These are phyloP conservation scores for Heterochromis multidens DNA, from an alignment of 2,113 vertebrate genomes.

Conservation along the genomic window DNA sequence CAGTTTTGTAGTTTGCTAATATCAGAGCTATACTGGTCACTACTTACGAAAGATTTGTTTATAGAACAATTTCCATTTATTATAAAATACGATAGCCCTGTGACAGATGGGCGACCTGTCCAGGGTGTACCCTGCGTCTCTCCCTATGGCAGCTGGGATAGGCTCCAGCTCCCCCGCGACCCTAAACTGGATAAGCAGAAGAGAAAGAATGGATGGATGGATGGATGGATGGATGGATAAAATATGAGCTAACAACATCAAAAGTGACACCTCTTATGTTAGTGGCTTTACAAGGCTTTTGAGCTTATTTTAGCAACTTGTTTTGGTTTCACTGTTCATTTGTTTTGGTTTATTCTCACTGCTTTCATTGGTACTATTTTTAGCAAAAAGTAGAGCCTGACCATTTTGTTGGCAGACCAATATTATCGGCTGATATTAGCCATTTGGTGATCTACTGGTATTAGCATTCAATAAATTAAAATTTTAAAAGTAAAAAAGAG, in stretches of 20 bases:
- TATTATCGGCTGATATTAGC: neutral
- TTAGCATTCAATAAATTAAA: neutral
- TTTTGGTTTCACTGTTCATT: neutral
- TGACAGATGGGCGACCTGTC: no score
- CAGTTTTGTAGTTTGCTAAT: neutral
- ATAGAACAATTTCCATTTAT: neutral
- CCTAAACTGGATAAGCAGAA: no score
- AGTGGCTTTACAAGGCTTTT: neutral
- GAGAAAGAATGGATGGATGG: no score
- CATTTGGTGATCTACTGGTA: neutral
- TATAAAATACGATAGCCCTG: no score
- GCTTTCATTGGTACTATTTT: neutral
- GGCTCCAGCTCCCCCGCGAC: no score
- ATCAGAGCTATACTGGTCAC: neutral
- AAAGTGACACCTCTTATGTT: neutral
- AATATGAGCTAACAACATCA: neutral
- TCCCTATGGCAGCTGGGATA: no score
- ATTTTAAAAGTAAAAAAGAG: no score
- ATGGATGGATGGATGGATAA: no score
- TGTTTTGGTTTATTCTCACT: neutral
- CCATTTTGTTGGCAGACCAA: neutral
- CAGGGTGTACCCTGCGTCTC: no score
- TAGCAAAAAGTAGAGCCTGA: neutral
- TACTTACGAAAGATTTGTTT: neutral
- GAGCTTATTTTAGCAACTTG: neutral